phyloP scores from a whole-genome alignment of 2,888 invertebrate genomes.

The Oscheius sp. region DNA sequence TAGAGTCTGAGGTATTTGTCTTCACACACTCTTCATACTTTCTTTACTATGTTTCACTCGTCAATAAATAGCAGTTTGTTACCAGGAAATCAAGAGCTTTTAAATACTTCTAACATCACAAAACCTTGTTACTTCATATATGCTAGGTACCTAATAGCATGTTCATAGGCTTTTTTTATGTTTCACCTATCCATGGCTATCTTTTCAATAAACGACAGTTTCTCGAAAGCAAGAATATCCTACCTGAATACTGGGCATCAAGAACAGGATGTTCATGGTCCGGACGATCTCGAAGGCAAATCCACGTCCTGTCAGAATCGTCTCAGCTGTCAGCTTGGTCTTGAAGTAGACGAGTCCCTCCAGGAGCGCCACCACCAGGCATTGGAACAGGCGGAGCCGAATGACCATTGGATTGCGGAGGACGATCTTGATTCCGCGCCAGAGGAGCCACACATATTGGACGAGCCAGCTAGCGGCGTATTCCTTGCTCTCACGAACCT shows the following conservation, averaged over 20 bases:
- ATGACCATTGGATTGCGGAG: slow-evolving; percentile 90
- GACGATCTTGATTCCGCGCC: slow-evolving; percentile 90
- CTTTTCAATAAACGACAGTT: neutral
- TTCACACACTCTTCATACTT: too few relatives aligned
- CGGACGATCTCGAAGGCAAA: slow-evolving; percentile 88
- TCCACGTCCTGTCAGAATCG: slow-evolving; percentile 92
- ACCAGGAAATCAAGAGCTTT: too few relatives aligned
- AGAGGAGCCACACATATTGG: slow-evolving; percentile 88
- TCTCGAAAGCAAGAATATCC: slow-evolving; percentile 73
- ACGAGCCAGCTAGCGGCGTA: slow-evolving; percentile 88
- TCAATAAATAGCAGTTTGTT: too few relatives aligned
- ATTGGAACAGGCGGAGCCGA: slow-evolving; percentile 87
- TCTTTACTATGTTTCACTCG: too few relatives aligned
- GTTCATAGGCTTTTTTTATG: too few relatives aligned
- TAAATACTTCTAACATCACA: too few relatives aligned
- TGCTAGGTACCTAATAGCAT: too few relatives aligned
- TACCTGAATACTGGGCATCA: slow-evolving; percentile 91
- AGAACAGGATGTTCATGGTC: slow-evolving; percentile 93
- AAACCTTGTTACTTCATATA: too few relatives aligned
- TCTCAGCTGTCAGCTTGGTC: slow-evolving; percentile 85
- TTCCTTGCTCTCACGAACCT: slow-evolving; percentile 2
- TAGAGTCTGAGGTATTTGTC: too few relatives aligned
- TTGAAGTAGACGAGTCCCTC: slow-evolving; percentile 88
- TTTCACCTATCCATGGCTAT: too few relatives aligned
- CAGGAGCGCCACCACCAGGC: slow-evolving; percentile 84